Evolutionary conservation across 2,113 vertebrate species (phyloP).

Genomic region (Periophthalmodon schlosseri): DNA sequence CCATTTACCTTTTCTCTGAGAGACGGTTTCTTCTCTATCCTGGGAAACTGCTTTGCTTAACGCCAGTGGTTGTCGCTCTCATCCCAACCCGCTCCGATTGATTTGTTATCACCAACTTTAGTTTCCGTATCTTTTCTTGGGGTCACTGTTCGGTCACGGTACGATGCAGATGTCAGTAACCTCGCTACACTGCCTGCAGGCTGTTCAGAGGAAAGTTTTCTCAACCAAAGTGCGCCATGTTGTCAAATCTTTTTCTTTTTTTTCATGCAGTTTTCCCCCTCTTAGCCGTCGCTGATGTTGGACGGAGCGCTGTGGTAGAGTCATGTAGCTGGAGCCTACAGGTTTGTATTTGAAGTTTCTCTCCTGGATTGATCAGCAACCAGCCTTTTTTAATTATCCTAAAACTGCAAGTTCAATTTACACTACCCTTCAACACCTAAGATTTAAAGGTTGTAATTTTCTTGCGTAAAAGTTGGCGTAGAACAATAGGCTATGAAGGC

Average conservation of each 20-base stretch:
- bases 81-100: slow-evolving; percentile 66
- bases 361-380: no score
- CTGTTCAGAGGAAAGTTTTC: slow-evolving; percentile 64
- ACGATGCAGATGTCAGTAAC: slow-evolving; percentile 18
- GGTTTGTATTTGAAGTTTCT: neutral
- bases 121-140: slow-evolving; percentile 5
- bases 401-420: no score
- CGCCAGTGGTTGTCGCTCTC: slow-evolving; percentile 66
- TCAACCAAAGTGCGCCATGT: slow-evolving; percentile 82
- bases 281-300: slow-evolving; percentile 62
- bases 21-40: slow-evolving; percentile 79
- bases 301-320: slow-evolving; percentile 29
- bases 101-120: slow-evolving; percentile 22
- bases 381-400: no score
- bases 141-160: slow-evolving; percentile 2
- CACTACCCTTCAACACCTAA: no score
- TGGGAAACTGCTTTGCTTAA: slow-evolving; percentile 59
- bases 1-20: slow-evolving; percentile 78
- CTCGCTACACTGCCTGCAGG: slow-evolving; percentile 17
- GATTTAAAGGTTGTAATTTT: no score
- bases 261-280: slow-evolving; percentile 35
- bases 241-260: slow-evolving; percentile 76
- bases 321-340: no score
- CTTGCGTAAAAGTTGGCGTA: no score
- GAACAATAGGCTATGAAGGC: no score